A percentile compares a stretch with the other conserved stretches of the same genome.
These are phyloP conservation scores for Tenthredo scrophulariae DNA, from an alignment of 2,888 invertebrate species.

Conservation along the genomic window DNA sequence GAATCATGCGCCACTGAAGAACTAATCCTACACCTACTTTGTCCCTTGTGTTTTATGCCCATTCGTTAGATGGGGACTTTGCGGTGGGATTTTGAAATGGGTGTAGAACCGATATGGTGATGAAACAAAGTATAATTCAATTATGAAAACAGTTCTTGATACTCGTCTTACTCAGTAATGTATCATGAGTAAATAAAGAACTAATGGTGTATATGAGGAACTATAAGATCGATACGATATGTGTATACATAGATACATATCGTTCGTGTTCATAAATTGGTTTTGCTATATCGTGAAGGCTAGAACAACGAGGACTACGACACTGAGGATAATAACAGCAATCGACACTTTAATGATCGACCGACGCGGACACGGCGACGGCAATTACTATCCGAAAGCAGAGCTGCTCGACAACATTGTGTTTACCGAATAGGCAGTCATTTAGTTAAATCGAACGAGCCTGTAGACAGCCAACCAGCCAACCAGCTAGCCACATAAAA, in stretches of 20 bases:
- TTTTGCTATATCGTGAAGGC: background rate
- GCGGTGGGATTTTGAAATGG: background rate
- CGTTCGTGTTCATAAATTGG: conserved; percentile 14
- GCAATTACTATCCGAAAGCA: conserved; percentile 32
- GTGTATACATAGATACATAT: background rate
- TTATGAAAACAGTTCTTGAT: background rate
- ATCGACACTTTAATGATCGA: conserved; percentile 31
- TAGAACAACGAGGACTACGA: background rate
- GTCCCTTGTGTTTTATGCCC: background rate
- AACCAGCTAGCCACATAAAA: background rate
- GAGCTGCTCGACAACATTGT: background rate
- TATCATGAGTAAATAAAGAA: background rate
- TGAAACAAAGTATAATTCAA: background rate
- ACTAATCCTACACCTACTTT: conserved; percentile 37
- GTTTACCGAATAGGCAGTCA: conserved; percentile 25
- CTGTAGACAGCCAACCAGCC: conserved; percentile 8
- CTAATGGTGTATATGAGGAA: background rate
- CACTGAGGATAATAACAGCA: conserved; percentile 23
- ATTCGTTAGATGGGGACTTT: background rate
- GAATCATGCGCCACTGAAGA: conserved; percentile 8
- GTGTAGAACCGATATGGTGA: background rate
- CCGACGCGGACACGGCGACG: background rate
- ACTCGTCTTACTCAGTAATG: background rate
- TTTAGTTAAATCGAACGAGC: conserved; percentile 36
- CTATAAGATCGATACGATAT: background rate